phyloP scores from a whole-genome alignment of 2,113 vertebrate species.

The Ophiodon elongatus region DNA sequence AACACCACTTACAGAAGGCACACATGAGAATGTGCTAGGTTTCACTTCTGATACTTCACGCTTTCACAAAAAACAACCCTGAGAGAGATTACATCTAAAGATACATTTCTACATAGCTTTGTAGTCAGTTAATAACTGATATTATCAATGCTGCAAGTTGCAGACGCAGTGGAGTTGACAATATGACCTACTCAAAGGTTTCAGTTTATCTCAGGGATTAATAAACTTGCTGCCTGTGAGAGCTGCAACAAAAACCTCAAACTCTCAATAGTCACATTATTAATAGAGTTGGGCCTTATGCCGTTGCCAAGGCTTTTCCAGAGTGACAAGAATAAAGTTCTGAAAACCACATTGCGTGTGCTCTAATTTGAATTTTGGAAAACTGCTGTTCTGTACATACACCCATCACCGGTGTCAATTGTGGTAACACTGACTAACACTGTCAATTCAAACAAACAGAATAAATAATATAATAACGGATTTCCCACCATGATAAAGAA shows the following conservation, averaged over 20 bases:
- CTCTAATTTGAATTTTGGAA: neutral
- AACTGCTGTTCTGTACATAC: neutral
- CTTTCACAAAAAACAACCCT: conserved; percentile 20
- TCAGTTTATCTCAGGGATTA: too few relatives aligned
- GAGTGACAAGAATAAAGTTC: neutral
- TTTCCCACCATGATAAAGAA: too few relatives aligned
- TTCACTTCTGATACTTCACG: conserved; percentile 19
- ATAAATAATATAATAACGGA: neutral
- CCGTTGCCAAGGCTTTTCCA: neutral
- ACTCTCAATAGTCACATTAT: neutral
- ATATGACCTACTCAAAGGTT: neutral
- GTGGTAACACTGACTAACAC: neutral
- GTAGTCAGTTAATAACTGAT: neutral
- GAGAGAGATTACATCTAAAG: neutral
- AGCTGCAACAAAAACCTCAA: neutral
- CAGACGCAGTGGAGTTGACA: neutral
- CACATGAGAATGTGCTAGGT: neutral
- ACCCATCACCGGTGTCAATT: neutral
- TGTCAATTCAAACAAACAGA: neutral
- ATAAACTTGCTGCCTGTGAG: neutral
- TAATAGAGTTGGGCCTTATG: neutral
- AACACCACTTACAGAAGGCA: conserved; percentile 4
- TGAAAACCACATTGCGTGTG: neutral
- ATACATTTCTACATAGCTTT: neutral
- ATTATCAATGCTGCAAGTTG: neutral